Evolutionary conservation across 1,140 invertebrate genomes (phyloP), one percentile per base, ranked within the genome.

Genomic region (Cydia fagiglandana): DNA sequence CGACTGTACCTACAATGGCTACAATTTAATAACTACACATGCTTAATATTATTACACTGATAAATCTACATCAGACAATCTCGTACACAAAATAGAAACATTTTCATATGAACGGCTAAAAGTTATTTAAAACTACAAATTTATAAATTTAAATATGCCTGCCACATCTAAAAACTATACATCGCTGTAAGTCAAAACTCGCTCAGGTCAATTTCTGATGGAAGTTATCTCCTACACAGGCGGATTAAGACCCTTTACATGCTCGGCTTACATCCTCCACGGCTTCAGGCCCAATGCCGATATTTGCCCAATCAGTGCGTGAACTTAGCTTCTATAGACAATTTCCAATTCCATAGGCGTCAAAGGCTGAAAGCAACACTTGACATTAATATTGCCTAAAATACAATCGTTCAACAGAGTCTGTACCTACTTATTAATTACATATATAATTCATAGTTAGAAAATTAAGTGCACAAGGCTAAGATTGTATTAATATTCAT

Each of bases 191-290:
- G 64, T 66, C 64, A 66, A 38, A 38, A 34, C 64, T 34, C 12
- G 28, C 64, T 30, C 64, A 66, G 64, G 64, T 66, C 64, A 66
- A 66, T 66, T 66, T 38, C 64, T 34, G 64, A 66, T 38, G 24
- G 64, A 66, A 66, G 64, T 34, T 66, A 66, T 34, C 64, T 66
- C 28, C 30, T n/a, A 66, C 64, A 66, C 15, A 38, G 64, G 13
- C 28, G 15, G 17, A 30, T 66, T 66, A 66, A 66, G 56, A 61
- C 20, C 56, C 56, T 61, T 61, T 61, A 61, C 56, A 61, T 66
- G 10, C 30, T 66, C 28, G 28, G 24, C 28, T 66, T 66, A 66
- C 64, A 66, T 34, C 28, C 56, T 61, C 64, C 64, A 34, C 64
- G 13, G 64, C 30, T 66, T 24, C 28, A 38, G 64, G 30, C 30